Percentiles rank a stretch among this genome's conserved stretches.
phyloP scores from a whole-genome alignment of 2,888 invertebrate species.

The Patella ulyssiponensis region DNA sequence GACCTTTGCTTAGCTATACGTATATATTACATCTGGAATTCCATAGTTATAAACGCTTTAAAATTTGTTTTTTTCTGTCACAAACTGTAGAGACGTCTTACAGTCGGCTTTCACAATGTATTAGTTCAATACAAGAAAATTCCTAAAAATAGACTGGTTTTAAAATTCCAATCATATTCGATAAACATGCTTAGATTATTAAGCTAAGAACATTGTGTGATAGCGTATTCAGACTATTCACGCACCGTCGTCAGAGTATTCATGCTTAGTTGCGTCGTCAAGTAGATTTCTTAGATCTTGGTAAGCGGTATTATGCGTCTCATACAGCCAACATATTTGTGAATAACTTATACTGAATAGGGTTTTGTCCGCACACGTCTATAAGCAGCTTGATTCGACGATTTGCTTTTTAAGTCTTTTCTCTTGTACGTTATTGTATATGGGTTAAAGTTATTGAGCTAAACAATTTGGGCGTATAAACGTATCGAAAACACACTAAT shows the following conservation, averaged over 20 bases:
- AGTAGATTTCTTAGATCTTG: not conserved
- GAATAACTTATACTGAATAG: not conserved
- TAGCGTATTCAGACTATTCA: too few species aligned
- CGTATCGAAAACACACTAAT: not conserved
- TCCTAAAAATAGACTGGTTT: too few species aligned
- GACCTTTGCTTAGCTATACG: too few species aligned
- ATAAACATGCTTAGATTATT: too few species aligned
- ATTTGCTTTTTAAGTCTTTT: not conserved
- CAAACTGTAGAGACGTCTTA: too few species aligned
- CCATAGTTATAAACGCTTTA: too few species aligned
- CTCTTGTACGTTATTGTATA: not conserved
- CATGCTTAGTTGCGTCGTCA: slow-evolving; percentile 3
- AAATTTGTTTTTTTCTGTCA: too few species aligned
- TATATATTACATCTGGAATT: too few species aligned
- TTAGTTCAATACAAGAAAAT: too few species aligned
- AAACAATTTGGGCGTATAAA: slow-evolving; percentile 6
- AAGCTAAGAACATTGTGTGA: too few species aligned
- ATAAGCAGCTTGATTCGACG: not conserved
- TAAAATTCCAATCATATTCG: too few species aligned
- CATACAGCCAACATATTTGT: slow-evolving; percentile 2
- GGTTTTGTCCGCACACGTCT: slow-evolving; percentile 2
- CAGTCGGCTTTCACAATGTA: too few species aligned
- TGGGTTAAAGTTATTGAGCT: not conserved
- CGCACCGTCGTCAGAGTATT: not conserved
- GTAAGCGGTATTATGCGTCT: not conserved